Base-by-base conservation (phyloP, 1,140 invertebrate species). In the Microplitis demolitor region DNA sequence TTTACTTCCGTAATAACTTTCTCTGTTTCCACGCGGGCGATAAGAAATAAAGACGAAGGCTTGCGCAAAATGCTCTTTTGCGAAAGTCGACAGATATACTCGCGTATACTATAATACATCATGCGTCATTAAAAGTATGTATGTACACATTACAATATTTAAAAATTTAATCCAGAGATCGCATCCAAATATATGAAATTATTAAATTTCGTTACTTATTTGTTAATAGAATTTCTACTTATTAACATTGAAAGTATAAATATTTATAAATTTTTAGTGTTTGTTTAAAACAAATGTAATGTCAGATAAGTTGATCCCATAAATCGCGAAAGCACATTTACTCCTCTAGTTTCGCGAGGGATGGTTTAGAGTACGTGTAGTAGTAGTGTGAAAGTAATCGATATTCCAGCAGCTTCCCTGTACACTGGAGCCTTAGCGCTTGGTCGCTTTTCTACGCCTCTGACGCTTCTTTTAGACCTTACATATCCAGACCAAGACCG, bases 1-100 rank as follows among this genome's bases (percentile, higher is more conserved):
- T 79, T 79, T 73, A 76, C 73, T 76, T 76, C 72, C 76, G 73
- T 73, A 58, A 77, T 77, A 77, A 79, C 74, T 77, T 79, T 76
- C 74, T 69, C 67, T 58, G 33, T 39, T 60, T 62, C 35, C 60
- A 33, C 37, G 35, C 58, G n/a, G 16, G 60, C 60, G 74, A 76
- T 79, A 80, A 80, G 66, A 74, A 77, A 61, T 69, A 71, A 71
- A 68, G 33, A 61, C 72, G 69, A 73, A 62, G 33, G 35, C 35
- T 74, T 74, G 69, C 74, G 71, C 73, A 76, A 75, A 72, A 61
- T 68, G 62, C 60, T 71, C 39, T 68, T 56, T 68, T 68, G 56
- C 51, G 51, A 58, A 68, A 68, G 33, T 56, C 45, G 51, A 34
- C 39, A 58, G 39, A 69, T 35, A 69, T 35, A 60, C 24, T 39